Base-by-base conservation (phyloP, 2,797 vertebrate species). In the Benthosema pterotum region DNA sequence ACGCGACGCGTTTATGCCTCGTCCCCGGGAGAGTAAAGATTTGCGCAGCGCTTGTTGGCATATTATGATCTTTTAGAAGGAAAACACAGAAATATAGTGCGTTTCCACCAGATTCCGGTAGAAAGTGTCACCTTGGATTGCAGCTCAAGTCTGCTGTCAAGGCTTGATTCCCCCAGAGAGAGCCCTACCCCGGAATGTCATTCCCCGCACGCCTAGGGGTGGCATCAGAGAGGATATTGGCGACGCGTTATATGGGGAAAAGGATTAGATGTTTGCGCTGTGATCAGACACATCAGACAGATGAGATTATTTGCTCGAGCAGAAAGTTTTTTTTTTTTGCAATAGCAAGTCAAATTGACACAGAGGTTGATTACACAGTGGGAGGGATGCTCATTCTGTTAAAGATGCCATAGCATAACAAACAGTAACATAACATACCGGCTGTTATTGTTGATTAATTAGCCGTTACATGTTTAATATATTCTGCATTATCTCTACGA, bases 241-340 rank as follows among this genome's bases (percentile, higher is more conserved):
- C 65, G 77, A 83, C 66, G 63, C 77, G 71, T 38, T 84, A 52
- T 25, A 25, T 25, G 22, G 84, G 82, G 67, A 80, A 70, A 56
- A 58, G 84, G 83, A 84, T 86, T 82, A 85, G 61, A 66, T 79
- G 72, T 76, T 76, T 82, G 66, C 73, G 86, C 84, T 81, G 86
- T 84, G 82, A 88, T 88, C 81, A 83, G 77, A 60, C 81, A 83
- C 76, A 60, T 74, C 73, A 77, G 80, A 70, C 86, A 87, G 86
- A 87, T 87, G 85, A 8, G 83, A 83, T 72, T 69, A 74, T 79
- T 87, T 88, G 80, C 74, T 74, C 72, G 66, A 71, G 77, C 46
- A 55, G 71, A 65, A 75, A 81, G 62, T 78, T 75, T 78, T 38
- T 25, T 25, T 25, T 25, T 25, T 25, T 25, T 9, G 58, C 64